Conservation (phyloP, 2,797 vertebrate genomes). For the Sebastes hopkinsi region DNA sequence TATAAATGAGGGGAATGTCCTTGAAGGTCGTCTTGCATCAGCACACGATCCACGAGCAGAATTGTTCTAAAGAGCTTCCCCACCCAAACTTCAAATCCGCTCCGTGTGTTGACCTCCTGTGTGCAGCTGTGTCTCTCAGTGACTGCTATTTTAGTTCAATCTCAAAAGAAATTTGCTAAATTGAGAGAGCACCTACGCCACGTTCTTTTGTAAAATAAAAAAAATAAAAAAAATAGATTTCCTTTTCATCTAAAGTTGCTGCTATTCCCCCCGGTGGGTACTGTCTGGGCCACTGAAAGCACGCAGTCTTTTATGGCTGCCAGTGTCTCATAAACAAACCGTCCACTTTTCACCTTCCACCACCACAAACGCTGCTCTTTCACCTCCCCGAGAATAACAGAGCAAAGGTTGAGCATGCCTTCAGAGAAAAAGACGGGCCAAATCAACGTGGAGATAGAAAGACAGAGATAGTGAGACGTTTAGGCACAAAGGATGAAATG, state of each 20-base stretch:
- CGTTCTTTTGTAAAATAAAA: constrained; percentile 21
- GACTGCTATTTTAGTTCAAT: neutral
- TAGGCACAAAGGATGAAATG: constrained; percentile 57
- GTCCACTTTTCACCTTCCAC: constrained; percentile 27
- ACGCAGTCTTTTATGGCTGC: constrained; percentile 26
- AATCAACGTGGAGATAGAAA: constrained; percentile 56
- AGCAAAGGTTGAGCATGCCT: constrained; percentile 58
- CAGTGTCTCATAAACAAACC: constrained; percentile 46
- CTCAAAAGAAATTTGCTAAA: constrained; percentile 13
- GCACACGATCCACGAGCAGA: constrained; percentile 47
- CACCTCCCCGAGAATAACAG: constrained; percentile 37
- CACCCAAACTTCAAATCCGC: constrained; percentile 35
- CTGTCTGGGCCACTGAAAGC: constrained; percentile 25
- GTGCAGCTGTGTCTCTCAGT: constrained; percentile 11
- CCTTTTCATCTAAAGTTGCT: constrained; percentile 27
- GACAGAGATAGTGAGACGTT: constrained; percentile 52
- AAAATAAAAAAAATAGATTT: constrained; percentile 41
- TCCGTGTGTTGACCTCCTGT: constrained; percentile 20
- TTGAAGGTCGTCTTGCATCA: constrained; percentile 79
- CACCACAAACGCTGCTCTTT: constrained; percentile 44
- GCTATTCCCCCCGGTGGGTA: constrained; percentile 8
- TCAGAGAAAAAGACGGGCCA: constrained; percentile 33
- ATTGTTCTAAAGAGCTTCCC: constrained; percentile 36
- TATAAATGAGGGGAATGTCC: constrained; percentile 79
- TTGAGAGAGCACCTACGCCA: neutral